Evolutionary conservation across 1,140 invertebrate genomes (phyloP).

Genomic region (Antheraea mylitta): DNA sequence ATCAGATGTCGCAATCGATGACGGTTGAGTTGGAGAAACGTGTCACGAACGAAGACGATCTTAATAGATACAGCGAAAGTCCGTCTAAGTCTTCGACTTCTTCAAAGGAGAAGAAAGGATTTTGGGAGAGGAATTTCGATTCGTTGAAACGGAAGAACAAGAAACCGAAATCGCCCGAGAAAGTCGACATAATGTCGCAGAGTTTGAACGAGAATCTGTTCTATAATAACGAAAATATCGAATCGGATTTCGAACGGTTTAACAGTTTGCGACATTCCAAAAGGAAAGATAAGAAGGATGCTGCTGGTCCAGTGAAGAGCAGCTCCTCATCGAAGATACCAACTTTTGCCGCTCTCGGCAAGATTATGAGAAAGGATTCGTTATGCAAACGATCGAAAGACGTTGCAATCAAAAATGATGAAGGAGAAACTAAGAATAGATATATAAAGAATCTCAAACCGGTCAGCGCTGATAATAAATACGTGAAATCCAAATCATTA

Average conservation of each 20-base stretch:
- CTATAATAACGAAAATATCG: constrained; percentile 74
- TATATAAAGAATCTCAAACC: constrained; percentile 71
- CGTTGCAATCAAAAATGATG: constrained; percentile 42
- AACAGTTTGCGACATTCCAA: constrained; percentile 72
- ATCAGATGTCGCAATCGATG: constrained; percentile 81
- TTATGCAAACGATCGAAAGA: constrained; percentile 61
- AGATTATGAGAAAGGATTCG: constrained; percentile 76
- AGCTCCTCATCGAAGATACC: constrained; percentile 73
- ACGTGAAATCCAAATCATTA: constrained; percentile 62
- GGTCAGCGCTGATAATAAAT: constrained; percentile 62
- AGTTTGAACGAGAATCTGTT: constrained; percentile 82
- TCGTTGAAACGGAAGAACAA: constrained; percentile 73
- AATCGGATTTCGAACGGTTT: constrained; percentile 69
- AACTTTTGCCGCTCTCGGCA: constrained; percentile 70
- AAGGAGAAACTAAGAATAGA: constrained; percentile 51
- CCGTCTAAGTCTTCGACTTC: constrained; percentile 65
- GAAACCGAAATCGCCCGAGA: constrained; percentile 57
- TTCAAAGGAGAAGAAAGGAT: constrained; percentile 75
- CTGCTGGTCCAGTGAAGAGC: constrained; percentile 59
- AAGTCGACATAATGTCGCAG: constrained; percentile 80
- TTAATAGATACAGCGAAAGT: constrained; percentile 48
- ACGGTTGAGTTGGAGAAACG: constrained; percentile 70
- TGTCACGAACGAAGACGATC: constrained; percentile 44
- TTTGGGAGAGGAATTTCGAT: constrained; percentile 79
- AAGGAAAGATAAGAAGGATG: constrained; percentile 59